Evolutionary conservation across 2,797 vertebrate species (phyloP).

Genomic region (Natrix natrix): DNA sequence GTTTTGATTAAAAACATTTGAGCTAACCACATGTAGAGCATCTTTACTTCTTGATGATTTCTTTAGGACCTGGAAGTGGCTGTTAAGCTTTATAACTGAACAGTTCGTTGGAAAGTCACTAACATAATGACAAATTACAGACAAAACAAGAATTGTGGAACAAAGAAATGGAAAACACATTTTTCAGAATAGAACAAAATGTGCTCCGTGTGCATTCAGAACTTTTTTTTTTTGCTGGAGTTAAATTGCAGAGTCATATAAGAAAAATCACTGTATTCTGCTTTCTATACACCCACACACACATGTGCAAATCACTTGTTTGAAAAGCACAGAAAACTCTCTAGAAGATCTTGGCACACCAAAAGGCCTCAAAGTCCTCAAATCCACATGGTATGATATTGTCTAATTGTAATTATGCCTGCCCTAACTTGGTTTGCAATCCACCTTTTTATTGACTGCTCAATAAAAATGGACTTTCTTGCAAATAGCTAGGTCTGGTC

Average conservation of each 20-base stretch:
- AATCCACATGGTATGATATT: neutral
- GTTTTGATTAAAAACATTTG: neutral
- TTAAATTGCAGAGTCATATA: neutral
- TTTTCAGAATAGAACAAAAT: neutral
- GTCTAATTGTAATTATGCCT: neutral
- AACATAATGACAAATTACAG: neutral
- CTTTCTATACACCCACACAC: neutral
- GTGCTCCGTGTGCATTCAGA: neutral
- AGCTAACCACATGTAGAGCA: neutral
- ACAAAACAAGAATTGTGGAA: neutral
- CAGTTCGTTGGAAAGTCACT: neutral
- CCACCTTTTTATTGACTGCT: neutral
- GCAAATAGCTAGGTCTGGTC: neutral
- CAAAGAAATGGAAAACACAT: neutral
- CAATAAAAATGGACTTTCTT: neutral
- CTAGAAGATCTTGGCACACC: neutral
- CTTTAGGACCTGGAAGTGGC: neutral
- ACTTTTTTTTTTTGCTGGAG: neutral
- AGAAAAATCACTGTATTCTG: neutral
- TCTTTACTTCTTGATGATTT: neutral
- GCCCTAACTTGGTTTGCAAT: neutral
- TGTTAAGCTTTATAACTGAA: neutral
- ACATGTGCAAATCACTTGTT: neutral
- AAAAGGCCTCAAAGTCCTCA: neutral
- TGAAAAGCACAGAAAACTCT: neutral